Evolutionary conservation across 1,140 invertebrate genomes (phyloP).

Genomic region (Heterodera schachtii): DNA sequence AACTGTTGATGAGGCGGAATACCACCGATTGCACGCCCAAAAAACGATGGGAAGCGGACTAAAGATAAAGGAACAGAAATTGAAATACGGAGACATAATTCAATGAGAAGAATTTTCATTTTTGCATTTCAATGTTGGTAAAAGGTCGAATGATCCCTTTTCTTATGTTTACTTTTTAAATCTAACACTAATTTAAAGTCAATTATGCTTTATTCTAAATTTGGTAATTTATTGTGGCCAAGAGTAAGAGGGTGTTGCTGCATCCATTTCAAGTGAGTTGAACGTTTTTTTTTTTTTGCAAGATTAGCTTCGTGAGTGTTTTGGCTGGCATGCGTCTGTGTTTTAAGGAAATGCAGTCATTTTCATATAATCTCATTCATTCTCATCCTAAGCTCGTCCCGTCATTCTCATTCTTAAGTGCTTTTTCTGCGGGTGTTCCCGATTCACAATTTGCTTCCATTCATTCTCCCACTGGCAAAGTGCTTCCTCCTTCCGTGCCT

Average conservation of each 20-base stretch:
- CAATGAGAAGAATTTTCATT: too few species aligned
- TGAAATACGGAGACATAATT: too few species aligned
- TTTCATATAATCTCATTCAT: too few species aligned
- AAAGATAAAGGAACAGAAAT: background rate
- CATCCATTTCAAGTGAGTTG: background rate
- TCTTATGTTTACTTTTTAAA: background rate
- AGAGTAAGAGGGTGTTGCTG: background rate
- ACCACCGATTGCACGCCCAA: conserved; percentile 75
- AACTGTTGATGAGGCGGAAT: conserved; percentile 81
- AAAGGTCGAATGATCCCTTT: background rate
- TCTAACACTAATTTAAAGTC: background rate
- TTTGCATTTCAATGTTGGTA: too few species aligned
- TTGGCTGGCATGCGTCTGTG: too few species aligned
- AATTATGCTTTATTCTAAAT: background rate
- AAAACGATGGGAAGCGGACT: background rate
- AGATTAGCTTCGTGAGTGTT: too few species aligned
- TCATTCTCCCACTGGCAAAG: background rate
- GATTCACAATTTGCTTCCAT: background rate
- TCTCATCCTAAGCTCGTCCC: background rate
- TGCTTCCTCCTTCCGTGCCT: conserved; percentile 9
- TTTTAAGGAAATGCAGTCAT: too few species aligned
- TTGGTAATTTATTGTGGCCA: background rate
- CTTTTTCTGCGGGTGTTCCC: background rate
- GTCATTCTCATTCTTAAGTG: background rate
- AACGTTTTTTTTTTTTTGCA: background rate